Conservation (phyloP, 2,888 invertebrate genomes). For the Oasisia sp. region DNA sequence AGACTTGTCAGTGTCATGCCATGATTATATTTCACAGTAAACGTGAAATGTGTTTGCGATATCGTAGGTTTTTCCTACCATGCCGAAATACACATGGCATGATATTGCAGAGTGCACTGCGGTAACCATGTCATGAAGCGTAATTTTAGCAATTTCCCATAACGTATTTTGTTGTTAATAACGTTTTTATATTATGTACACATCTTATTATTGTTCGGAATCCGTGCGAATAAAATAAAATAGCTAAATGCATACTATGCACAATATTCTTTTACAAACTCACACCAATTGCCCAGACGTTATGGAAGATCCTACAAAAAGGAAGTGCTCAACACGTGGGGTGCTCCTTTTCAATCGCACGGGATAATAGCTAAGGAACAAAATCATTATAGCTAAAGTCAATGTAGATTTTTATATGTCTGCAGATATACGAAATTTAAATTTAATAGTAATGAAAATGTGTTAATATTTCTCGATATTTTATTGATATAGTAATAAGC, state of each 20-base stretch:
- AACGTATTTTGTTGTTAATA: not conserved
- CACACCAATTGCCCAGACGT: not conserved
- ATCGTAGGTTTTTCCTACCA: not conserved
- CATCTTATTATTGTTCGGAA: not conserved
- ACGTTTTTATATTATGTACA: not conserved
- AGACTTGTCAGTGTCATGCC: not conserved
- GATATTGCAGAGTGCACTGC: not conserved
- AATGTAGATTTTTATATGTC: not conserved
- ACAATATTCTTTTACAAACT: not conserved
- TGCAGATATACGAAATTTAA: not conserved
- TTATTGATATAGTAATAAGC: not conserved
- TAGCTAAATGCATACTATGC: not conserved
- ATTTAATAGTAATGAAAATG: not conserved
- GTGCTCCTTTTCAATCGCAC: not conserved
- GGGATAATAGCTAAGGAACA: not conserved
- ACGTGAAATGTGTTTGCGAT: not conserved
- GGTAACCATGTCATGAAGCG: not conserved
- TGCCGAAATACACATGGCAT: not conserved
- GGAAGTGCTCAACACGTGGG: slow-evolving; percentile 17
- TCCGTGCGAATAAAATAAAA: not conserved
- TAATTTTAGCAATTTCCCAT: not conserved
- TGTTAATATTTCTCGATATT: not conserved
- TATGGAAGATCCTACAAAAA: not conserved
- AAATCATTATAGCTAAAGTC: not conserved
- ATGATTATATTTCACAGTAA: not conserved